Percentiles rank a stretch among this genome's conserved stretches.
Evolutionary conservation across 2,797 vertebrate genomes (phyloP).

Genomic region (Eospalax fontanierii): DNA sequence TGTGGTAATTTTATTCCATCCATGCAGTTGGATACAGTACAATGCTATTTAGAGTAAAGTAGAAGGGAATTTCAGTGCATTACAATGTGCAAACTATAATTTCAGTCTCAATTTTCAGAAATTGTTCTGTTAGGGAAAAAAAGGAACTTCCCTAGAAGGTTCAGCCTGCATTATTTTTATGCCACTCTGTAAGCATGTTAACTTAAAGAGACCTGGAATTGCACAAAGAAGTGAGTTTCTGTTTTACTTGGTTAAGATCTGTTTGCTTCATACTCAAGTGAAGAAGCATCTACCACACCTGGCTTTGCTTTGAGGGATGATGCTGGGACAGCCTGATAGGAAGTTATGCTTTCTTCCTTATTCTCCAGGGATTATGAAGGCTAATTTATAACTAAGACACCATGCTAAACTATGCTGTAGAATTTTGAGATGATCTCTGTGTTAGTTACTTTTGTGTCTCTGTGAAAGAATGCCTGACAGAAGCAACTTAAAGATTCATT

Average conservation of each 20-base stretch:
- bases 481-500: background rate
- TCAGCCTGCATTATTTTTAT: constrained; percentile 65
- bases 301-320: background rate
- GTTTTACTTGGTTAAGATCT: constrained; percentile 40
- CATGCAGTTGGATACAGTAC: constrained; percentile 45
- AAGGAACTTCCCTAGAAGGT: constrained; percentile 72
- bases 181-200: constrained; percentile 23
- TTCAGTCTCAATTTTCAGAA: constrained; percentile 81
- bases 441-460: background rate
- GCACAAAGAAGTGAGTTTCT: constrained; percentile 63
- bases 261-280: background rate
- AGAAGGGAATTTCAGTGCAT: constrained; percentile 74
- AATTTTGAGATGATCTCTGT: background rate
- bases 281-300: background rate
- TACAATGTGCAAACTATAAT: constrained; percentile 78
- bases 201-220: constrained; percentile 45
- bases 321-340: background rate
- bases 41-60: constrained; percentile 73
- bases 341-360: background rate
- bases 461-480: background rate
- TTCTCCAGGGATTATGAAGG: background rate
- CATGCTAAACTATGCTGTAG: background rate
- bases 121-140: constrained; percentile 69
- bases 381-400: background rate
- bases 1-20: constrained; percentile 65